These are phyloP conservation scores for Coptotermes formosanus DNA, from an alignment of 1,140 invertebrate genomes.

Conservation along the genomic window DNA sequence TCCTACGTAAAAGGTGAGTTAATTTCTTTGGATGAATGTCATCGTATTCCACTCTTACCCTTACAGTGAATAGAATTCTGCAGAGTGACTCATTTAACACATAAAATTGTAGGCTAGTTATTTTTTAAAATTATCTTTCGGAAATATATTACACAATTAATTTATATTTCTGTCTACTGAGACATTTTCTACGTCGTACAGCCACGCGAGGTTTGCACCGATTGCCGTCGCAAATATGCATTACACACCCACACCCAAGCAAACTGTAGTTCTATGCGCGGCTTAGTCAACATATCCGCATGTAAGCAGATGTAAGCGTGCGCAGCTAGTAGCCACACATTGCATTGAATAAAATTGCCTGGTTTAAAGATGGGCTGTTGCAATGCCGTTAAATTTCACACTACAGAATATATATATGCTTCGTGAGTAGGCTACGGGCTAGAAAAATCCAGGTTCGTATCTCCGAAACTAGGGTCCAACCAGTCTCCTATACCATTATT, in stretches of 20 bases:
- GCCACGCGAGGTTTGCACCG: neutral
- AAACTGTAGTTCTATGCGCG: neutral
- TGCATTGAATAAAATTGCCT: too few relatives aligned
- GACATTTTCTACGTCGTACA: neutral
- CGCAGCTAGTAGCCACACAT: too few relatives aligned
- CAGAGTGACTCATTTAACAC: conserved; percentile 8
- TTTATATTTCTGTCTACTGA: neutral
- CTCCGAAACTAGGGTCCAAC: too few relatives aligned
- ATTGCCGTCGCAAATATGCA: neutral
- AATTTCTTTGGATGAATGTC: too few relatives aligned
- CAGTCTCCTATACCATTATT: too few relatives aligned
- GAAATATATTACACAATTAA: conserved; percentile 6
- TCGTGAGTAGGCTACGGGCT: too few relatives aligned
- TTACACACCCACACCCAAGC: neutral
- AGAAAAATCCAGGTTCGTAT: too few relatives aligned
- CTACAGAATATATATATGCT: too few relatives aligned
- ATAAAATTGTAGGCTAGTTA: neutral
- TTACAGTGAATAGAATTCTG: neutral
- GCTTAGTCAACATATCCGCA: neutral
- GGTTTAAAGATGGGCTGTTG: too few relatives aligned
- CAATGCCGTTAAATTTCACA: too few relatives aligned
- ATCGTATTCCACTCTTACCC: neutral
- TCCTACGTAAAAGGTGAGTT: too few relatives aligned
- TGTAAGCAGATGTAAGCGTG: neutral
- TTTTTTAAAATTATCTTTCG: neutral